Evolutionary conservation across 1,140 invertebrate species (phyloP).

Genomic region (Lepidurus apus): DNA sequence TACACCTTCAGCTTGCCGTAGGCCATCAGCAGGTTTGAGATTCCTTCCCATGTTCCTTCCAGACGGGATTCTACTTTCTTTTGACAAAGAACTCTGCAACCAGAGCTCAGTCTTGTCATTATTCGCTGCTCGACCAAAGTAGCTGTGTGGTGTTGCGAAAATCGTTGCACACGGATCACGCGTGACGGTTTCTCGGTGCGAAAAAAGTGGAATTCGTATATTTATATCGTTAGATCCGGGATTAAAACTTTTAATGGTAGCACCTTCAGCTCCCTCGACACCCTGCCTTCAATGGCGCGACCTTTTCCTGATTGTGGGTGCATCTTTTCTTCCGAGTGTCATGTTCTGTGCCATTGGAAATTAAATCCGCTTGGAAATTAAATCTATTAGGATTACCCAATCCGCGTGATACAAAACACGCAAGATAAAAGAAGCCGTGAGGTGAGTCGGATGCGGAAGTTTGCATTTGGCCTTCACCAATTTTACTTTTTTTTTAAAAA

Average conservation of each 20-base stretch:
- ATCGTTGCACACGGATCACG: not conserved
- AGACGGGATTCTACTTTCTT: conserved; percentile 19
- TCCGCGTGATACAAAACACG: not conserved
- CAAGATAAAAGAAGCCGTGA: not conserved
- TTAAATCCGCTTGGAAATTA: not conserved
- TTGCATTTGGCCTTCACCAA: not conserved
- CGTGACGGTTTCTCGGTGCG: not conserved
- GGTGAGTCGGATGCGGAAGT: not conserved
- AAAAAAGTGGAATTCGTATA: not conserved
- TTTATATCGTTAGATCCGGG: not conserved
- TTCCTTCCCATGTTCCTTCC: not conserved
- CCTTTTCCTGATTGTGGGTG: not conserved
- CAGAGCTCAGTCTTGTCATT: not conserved
- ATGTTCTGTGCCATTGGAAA: not conserved
- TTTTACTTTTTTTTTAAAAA: no score
- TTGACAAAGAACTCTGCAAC: not conserved
- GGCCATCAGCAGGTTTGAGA: conserved; percentile 1
- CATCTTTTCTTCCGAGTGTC: conserved; percentile 12
- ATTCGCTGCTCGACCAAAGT: not conserved
- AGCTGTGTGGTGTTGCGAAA: not conserved
- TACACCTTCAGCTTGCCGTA: not conserved
- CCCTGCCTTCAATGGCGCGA: not conserved
- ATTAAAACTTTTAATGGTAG: not conserved
- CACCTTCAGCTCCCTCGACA: not conserved
- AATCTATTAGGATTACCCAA: not conserved